Base-by-base conservation (phyloP, 1,140 invertebrate genomes). In the Trypoxylus dichotomus region DNA sequence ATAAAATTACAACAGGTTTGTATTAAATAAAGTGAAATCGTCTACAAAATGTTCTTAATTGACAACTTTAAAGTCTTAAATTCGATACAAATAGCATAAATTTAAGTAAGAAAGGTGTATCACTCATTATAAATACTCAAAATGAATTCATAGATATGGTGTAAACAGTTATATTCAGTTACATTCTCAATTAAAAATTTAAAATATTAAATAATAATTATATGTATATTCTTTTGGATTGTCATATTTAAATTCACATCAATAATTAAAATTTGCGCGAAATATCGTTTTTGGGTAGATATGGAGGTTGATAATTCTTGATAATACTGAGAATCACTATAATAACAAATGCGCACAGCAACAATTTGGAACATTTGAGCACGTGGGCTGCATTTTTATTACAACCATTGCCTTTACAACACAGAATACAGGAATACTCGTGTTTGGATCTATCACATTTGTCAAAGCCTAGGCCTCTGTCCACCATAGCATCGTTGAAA, bases 361-460 rank as follows among this genome's bases (percentile, higher is more conserved):
- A 41, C 15, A 43, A 43, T 54, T n/a, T 47, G 15, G 29, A 68
- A 68, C 8, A 8, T 29, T 68, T 63, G 3, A 25, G 29, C 24
- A 25, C 13, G 37, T 54, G n/a, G 6, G 71, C 77, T 11, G 75
- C 37, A 76, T 71, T 86, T 79, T 84, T 85, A 78, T 87, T 87
- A 77, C 87, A 87, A 11, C 84, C 87, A 79, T 79, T 86, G 41
- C 82, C 83, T 79, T 79, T 83, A 76, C 87, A 87, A 79, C 87
- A 87, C 77, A 83, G 85, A 1, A 86, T 79, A 74, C 87, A 87
- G 76, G 84, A 86, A 80, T 82, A 86, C 60, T 86, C 84, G 47
- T 86, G 82, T 73, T 84, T 86, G 32, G 81, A 85, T 32, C 84
- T 82, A 79, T 89, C 88, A 74, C 89, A 90, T 15, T 29, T 74